Base-by-base conservation (phyloP, 2,113 vertebrate species). In the Lasiurus borealis region DNA sequence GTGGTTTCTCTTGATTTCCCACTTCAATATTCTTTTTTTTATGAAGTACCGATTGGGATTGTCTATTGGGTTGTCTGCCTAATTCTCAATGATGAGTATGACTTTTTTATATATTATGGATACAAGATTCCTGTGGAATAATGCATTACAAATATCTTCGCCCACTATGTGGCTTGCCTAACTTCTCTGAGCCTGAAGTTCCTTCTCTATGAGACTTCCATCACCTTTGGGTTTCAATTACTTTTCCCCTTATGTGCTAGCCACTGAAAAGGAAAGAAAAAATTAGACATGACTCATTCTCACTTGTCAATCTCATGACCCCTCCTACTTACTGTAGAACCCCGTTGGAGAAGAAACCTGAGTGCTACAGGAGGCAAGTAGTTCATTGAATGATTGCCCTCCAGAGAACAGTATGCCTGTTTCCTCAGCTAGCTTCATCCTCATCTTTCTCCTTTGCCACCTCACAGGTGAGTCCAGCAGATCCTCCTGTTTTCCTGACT, bases 391-490 rank as follows among this genome's bases (percentile, higher is more conserved):
- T 40, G 0, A 0, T 50, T 46, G 72, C 46, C 86, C 14, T 31
- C 29, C 23, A 36, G 29, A 92, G 8, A 76, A 7, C 50, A 10
- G 29, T 18, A 97, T 97, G 96, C 31, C 72, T 64, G 34, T 7
- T 3, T 19, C 9, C 59, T 19, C 72, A 13, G 21, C 13, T 6
- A 3, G 0, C n/a, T 2, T 88, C 31, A 23, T 57, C 34, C 4
- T 94, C 52, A 19, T 86, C 40, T 73, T n/a, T 34, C 68, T 95
- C 12, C 59, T 97, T 80, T 83, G 54, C 46, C 94, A 75, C 44
- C 69, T 91, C 13, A 9, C 83, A 62, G 96, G 97, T 97, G 69
- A 97, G 97, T 96, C 21, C 46, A 57, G 19, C 54, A 50, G 16
- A 76, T 15, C 4, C 9, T 91, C 36, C 34, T 48, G 9, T 18